Conservation (phyloP, 2,113 vertebrate species). For the Microtus pennsylvanicus region DNA sequence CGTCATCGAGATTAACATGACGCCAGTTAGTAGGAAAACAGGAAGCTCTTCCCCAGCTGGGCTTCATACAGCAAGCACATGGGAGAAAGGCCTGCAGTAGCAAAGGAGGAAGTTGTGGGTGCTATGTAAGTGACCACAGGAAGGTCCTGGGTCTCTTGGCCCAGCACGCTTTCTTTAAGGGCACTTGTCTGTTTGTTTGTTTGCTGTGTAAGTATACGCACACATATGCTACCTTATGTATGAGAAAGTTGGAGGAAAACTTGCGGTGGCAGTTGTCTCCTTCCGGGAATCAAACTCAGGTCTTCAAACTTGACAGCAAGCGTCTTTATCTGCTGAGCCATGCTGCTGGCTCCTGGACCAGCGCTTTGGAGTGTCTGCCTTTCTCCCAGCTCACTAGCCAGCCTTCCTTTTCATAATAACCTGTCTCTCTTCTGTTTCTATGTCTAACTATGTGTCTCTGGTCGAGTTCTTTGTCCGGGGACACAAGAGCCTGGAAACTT, state of each 20-base stretch:
- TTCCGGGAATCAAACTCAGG: not conserved
- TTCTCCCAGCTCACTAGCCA: not conserved
- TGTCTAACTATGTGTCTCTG: not conserved
- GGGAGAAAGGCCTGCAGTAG: not conserved
- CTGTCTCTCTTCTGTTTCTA: not conserved
- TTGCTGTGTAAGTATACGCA: not conserved
- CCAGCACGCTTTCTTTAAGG: not conserved
- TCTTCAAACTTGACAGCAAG: not conserved
- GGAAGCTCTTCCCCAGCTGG: not conserved
- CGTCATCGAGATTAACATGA: not conserved
- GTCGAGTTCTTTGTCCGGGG: not conserved
- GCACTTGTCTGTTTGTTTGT: not conserved
- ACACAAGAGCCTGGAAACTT: not conserved
- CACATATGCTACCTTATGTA: not conserved
- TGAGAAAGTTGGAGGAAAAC: not conserved
- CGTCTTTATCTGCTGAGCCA: not conserved
- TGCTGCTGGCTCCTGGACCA: too few species aligned
- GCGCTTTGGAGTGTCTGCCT: not conserved
- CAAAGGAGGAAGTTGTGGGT: accelerated
- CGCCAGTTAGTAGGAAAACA: not conserved
- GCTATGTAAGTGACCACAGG: not conserved
- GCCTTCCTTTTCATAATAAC: not conserved
- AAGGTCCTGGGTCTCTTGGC: not conserved
- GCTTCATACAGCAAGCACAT: not conserved
- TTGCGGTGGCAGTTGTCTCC: not conserved